Conservation (phyloP, 2,113 vertebrate genomes). For the Phalacrocorax pelagicus region DNA sequence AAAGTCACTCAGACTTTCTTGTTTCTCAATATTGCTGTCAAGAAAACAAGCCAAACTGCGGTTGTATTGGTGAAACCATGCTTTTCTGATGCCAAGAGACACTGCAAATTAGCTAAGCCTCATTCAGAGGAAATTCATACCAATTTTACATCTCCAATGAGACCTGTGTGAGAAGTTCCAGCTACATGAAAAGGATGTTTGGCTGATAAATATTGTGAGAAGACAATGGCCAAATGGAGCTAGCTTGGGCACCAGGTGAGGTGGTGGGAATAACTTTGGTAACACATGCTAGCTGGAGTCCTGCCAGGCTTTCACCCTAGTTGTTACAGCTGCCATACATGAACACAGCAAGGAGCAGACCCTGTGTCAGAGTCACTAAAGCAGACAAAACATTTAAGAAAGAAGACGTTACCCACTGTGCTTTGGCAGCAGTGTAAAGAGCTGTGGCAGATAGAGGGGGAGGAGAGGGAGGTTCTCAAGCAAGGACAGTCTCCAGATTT, state of each 20-base stretch:
- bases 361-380: neutral
- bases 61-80: neutral
- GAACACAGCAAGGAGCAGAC: neutral
- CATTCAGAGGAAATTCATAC: neutral
- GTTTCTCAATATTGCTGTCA: neutral
- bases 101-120: neutral
- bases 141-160: neutral
- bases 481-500: neutral
- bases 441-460: neutral
- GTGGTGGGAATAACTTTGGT: neutral
- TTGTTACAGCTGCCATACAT: neutral
- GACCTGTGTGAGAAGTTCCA: neutral
- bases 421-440: neutral
- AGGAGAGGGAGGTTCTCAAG: neutral
- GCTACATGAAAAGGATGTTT: neutral
- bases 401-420: neutral
- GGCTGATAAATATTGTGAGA: neutral
- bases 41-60: neutral
- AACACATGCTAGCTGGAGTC: neutral
- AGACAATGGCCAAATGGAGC: neutral
- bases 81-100: neutral
- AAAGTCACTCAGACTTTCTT: neutral
- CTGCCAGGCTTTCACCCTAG: neutral
- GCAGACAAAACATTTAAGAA: neutral
- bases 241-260: neutral